Base-by-base conservation (phyloP, 2,888 invertebrate species). In the Panopea generosa region DNA sequence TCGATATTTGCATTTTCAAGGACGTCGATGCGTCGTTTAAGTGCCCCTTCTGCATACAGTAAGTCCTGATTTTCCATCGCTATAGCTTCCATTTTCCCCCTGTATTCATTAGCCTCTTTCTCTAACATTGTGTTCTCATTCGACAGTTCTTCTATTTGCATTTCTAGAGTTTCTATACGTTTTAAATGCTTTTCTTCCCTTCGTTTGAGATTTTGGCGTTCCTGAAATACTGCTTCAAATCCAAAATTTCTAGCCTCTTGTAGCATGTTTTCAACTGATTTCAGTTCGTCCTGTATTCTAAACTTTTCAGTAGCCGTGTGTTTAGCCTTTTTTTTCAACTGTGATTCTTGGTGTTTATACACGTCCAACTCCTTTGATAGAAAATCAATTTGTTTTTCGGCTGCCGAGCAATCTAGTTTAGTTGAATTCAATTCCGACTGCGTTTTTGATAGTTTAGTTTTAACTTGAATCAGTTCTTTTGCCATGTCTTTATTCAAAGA, bases 291-390 rank as follows among this genome's bases (percentile, higher is more conserved):
- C 63, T 70, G 66, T 52, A 80, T 69, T 29, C 67, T 62, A 9
- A 73, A 55, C n/a, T 57, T 65, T 38, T 77, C 69, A 11, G 50
- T 38, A 22, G 29, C 61, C 18, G 61, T 62, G 11, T 49, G 24
- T n/a, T 66, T 63, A 2, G 60, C 63, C 43, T 74, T 72, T 52
- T 53, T 73, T 40, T 74, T 56, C 29, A 77, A 22, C 1, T 59
- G 40, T 4, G 70, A 43, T 16, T 66, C 50, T 20, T 76, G 73
- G 1, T 59, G 61, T 60, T 76, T 69, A 50, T 53, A 77, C 2
- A 80, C 71, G 27, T 80, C 80, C 38, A 80, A 26, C 40, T 80
- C 76, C 56, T 73, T 80, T 27, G 57, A 50, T 29, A 73, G 67
- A 38, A 62, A 77, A 0, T 80, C 77, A 16, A 80, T 43, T 68